These are phyloP conservation scores for Leuctra nigra DNA, from an alignment of 2,888 invertebrate genomes.

Conservation along the genomic window DNA sequence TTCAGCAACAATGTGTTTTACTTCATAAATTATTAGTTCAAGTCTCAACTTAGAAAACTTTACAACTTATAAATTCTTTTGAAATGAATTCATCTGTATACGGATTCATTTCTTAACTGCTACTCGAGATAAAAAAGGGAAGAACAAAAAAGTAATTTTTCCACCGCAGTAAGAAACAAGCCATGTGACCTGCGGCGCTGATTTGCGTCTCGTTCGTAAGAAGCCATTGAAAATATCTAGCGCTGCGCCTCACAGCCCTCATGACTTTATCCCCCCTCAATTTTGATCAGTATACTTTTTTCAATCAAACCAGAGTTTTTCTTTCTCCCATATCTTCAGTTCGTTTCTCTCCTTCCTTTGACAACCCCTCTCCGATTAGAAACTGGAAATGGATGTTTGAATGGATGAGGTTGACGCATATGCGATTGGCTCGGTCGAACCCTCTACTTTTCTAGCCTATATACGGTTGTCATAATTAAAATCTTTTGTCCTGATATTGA, in stretches of 20 bases:
- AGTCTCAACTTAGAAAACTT: too few relatives aligned
- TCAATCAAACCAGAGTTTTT: constrained; percentile 14
- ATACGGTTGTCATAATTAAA: constrained; percentile 23
- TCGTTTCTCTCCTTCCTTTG: constrained; percentile 8
- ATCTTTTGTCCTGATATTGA: constrained; percentile 21
- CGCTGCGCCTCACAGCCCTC: background rate
- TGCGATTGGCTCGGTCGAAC: too few relatives aligned
- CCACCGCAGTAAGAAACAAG: constrained; percentile 5
- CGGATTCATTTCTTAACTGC: too few relatives aligned
- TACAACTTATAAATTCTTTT: too few relatives aligned
- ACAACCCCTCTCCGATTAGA: constrained; percentile 4
- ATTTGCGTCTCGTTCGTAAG: background rate
- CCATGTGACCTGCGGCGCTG: background rate
- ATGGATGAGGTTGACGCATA: background rate
- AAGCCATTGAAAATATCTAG: constrained; percentile 1
- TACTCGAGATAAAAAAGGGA: too few relatives aligned
- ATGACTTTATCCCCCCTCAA: background rate
- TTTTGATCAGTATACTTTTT: background rate
- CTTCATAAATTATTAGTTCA: too few relatives aligned
- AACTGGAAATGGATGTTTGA: background rate
- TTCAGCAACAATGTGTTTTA: too few relatives aligned
- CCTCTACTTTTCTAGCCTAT: too few relatives aligned
- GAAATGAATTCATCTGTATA: too few relatives aligned
- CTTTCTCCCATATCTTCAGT: constrained; percentile 13
- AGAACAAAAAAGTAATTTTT: too few relatives aligned